A percentile compares a stretch with the other conserved stretches of the same genome.
Conservation (phyloP, 2,113 vertebrate genomes). For the Cyanistes caeruleus region DNA sequence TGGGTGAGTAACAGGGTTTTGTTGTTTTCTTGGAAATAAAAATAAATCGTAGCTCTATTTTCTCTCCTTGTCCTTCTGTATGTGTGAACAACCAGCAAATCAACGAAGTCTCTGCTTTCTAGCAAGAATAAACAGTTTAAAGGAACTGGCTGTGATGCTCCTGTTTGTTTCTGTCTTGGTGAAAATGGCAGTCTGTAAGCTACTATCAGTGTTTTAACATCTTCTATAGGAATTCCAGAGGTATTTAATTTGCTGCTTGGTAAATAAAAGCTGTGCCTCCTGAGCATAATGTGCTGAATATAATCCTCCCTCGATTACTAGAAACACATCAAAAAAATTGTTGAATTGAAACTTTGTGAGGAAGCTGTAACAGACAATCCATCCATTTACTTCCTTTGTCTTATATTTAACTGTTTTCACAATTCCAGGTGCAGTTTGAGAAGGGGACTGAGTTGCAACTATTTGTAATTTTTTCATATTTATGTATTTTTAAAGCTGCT, state of each 20-base stretch:
- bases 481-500: not conserved
- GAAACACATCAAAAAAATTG: not conserved
- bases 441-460: not conserved
- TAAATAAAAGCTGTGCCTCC: constrained; percentile 7
- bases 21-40: not conserved
- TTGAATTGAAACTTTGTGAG: not conserved
- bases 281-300: constrained; percentile 2
- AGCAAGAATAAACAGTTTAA: not conserved
- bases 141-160: not conserved
- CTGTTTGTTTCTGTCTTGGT: not conserved
- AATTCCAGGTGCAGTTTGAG: not conserved
- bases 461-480: not conserved
- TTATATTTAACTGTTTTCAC: not conserved
- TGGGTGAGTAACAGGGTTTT: not conserved
- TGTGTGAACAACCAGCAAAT: not conserved
- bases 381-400: not conserved
- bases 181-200: constrained; percentile 11
- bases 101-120: not conserved
- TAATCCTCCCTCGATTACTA: constrained; percentile 37
- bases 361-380: not conserved
- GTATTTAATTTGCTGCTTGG: not conserved
- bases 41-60: not conserved
- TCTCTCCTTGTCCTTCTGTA: not conserved
- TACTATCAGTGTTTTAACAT: not conserved
- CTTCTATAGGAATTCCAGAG: not conserved